phyloP scores from a whole-genome alignment of 2,888 invertebrate genomes.

The Junonia oenone region DNA sequence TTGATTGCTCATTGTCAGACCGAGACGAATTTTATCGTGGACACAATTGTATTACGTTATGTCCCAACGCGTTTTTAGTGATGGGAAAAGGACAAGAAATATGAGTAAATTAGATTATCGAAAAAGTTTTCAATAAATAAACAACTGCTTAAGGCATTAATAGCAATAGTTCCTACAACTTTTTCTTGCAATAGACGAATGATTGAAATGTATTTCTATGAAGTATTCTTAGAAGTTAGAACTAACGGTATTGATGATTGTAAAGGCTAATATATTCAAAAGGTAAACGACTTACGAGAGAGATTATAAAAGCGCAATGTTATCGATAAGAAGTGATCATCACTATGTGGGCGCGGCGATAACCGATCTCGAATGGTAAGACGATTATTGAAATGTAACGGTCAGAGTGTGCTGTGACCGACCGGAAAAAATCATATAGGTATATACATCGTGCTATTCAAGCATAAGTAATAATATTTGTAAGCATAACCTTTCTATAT shows the following conservation, averaged over 20 bases:
- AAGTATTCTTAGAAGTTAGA: background rate
- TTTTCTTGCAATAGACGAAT: background rate
- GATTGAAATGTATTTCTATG: background rate
- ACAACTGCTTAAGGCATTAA: background rate
- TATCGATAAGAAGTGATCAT: constrained; percentile 32
- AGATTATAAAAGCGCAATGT: constrained; percentile 18
- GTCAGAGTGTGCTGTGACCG: constrained; percentile 72
- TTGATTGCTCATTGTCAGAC: constrained; percentile 74
- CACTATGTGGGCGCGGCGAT: constrained; percentile 75
- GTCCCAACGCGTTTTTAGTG: constrained; percentile 45
- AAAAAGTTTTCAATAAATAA: background rate
- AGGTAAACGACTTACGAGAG: constrained; percentile 7
- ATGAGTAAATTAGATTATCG: constrained; percentile 8
- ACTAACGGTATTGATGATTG: background rate
- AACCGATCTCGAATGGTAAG: constrained; percentile 74
- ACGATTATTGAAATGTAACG: constrained; percentile 80
- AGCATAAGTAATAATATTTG: background rate
- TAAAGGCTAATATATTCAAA: constrained; percentile 9
- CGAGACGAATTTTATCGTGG: constrained; percentile 63
- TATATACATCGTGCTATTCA: constrained; percentile 43
- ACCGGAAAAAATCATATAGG: constrained; percentile 56
- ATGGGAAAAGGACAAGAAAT: too few species aligned
- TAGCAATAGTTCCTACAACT: background rate
- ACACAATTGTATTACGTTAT: constrained; percentile 48
- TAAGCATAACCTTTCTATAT: too few species aligned